Base-by-base conservation (phyloP, 2,797 vertebrate genomes). In the Enteromius trimaculatus region DNA sequence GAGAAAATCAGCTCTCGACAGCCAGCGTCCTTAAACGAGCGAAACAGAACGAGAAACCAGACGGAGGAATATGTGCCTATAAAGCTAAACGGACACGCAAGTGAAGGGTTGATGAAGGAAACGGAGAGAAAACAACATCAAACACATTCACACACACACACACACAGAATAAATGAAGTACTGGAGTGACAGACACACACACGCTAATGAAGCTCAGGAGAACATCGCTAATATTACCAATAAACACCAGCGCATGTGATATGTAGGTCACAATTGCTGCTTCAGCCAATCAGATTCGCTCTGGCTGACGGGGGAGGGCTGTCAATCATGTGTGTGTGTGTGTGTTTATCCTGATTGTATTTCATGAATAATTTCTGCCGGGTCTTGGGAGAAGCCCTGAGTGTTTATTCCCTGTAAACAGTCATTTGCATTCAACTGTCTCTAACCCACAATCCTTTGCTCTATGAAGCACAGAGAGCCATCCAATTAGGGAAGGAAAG, bases 401-500 rank as follows among this genome's bases (percentile, higher is more conserved):
- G 72, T 83, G 77, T 89, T 88, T 80, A 76, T 79, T 84, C 89
- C 90, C 86, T 91, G 90, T 91, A 89, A 92, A 92, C 92, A 92
- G 80, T 90, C 83, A 90, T 90, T 79, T 82, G 88, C 92, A 86
- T 70, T 88, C 88, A 79, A 85, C 90, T 85, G 90, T 91, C 94
- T 94, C 94, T 91, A 90, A 89, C 90, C 87, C 86, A 91, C 92
- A 92, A 90, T 89, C 88, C 72, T 81, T 81, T 92, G 91, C 90
- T 88, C 88, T 94, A 92, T 92, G 93, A 95, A 93, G 58, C 88
- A 91, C 87, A 89, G 92, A 93, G 83, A 95, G 91, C 88, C 92
- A 93, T 90, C 93, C 92, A 96, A 93, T 96, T 95, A 96, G 93
- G 91, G 79, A 92, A 90, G 91, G 90, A 95, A 93, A 91, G 89